Evolutionary conservation across 2,888 invertebrate genomes (phyloP), one percentile per base, ranked within the genome.

Genomic region (Drosophila flavopinicola): DNA sequence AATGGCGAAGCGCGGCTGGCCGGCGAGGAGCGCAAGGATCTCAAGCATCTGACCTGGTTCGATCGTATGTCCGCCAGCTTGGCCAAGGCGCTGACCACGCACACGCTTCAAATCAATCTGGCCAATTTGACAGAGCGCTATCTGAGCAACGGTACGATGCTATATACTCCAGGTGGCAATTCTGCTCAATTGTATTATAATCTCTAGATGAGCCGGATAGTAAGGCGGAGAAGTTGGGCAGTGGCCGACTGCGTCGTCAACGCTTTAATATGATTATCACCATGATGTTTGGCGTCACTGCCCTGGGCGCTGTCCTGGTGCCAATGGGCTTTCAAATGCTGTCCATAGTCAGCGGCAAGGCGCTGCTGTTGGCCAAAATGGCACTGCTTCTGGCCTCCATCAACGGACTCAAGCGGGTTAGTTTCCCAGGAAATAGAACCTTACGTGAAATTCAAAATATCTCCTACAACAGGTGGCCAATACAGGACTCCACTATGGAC

Each of bases 291-390:
- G 96, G 95, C 0, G 91, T 95, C 13, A 93, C 96, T 24, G 94
- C 96, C 11, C 93, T 96, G 86, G 95, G 95, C 0, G 94, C 95
- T 89, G 94, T 96, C 3, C 88, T 96, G 0, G 92, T 96, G 10
- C 96, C 96, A 0, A 94, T 96, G 94, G 96, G 96, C 10, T 96
- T 96, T 88, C 96, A 96, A 89, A 95, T 96, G 90, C 92, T 96
- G 1, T 95, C 96, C 0, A 94, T 96, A 0, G 92, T 96, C 1
- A 95, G 96, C 4, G 96, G 96, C 25, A 96, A 96, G 88, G 96
- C 96, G 0, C 90, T 96, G 3, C 90, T 96, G 0, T 91, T 96
- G 15, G 95, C 96, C 2, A 96, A 96, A 91, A 94, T 96, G 94
- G 96, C 96, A 0, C 91, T 96, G 4, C 92, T 96, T 42, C 91